A percentile compares a stretch with the other conserved stretches of the same genome.
These are phyloP conservation scores for Oxyura jamaicensis DNA, from an alignment of 2,113 vertebrate species.

Conservation along the genomic window DNA sequence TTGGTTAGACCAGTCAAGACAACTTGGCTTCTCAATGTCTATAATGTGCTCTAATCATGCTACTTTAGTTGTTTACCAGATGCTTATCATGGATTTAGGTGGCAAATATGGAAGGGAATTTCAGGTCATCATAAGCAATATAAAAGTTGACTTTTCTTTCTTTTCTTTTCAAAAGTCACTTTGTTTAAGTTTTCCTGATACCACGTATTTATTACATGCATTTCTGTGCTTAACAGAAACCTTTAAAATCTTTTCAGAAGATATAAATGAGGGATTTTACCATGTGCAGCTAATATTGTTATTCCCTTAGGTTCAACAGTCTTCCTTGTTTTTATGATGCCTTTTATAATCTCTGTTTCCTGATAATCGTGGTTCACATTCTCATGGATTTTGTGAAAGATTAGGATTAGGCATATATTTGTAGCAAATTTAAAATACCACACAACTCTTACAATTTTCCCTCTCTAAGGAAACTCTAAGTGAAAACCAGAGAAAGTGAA, in stretches of 20 bases:
- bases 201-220: not conserved
- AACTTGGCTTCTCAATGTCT: not conserved
- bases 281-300: not conserved
- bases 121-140: not conserved
- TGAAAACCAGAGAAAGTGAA: not conserved
- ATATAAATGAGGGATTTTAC: not conserved
- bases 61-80: not conserved
- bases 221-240: not conserved
- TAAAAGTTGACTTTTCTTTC: not conserved
- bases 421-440: not conserved
- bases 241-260: not conserved
- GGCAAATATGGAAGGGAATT: not conserved
- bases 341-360: not conserved
- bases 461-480: not conserved
- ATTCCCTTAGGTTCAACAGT: not conserved
- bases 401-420: not conserved
- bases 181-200: not conserved
- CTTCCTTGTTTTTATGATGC: not conserved
- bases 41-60: not conserved
- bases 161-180: not conserved
- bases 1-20: not conserved
- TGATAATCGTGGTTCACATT: not conserved
- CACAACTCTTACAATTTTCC: not conserved
- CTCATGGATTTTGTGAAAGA: not conserved
- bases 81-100: not conserved